Conservation (phyloP, 2,888 invertebrate species). For the Drosophila histrio region DNA sequence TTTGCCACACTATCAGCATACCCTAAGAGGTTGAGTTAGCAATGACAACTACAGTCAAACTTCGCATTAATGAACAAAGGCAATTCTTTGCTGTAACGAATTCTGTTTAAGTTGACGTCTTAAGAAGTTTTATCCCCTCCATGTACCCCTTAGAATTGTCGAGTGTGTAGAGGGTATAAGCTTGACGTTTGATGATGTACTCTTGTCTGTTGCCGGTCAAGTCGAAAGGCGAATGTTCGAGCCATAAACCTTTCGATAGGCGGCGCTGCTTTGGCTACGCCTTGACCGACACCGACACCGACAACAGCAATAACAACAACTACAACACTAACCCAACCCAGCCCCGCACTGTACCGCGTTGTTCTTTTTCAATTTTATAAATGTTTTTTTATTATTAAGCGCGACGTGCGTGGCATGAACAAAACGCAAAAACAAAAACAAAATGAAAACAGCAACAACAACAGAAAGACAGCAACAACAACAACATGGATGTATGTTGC, state of each 20-base stretch:
- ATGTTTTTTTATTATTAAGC: constrained; percentile 68
- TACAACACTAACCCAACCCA: constrained; percentile 5
- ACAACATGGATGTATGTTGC: constrained; percentile 21
- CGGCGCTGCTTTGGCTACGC: constrained; percentile 62
- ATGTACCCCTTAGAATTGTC: constrained; percentile 10
- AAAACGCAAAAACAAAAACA: constrained; percentile 15
- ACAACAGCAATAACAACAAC: constrained; percentile 9
- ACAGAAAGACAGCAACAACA: constrained; percentile 1
- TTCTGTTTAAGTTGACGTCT: neutral
- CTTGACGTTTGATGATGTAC: constrained; percentile 44
- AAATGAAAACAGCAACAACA: constrained; percentile 21
- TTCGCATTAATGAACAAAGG: neutral
- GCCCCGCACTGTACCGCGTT: neutral
- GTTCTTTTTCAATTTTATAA: constrained; percentile 61
- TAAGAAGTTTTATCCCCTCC: neutral
- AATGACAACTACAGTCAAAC: neutral
- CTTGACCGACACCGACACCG: constrained; percentile 49
- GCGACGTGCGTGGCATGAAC: constrained; percentile 67
- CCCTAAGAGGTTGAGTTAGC: neutral
- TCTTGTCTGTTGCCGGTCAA: constrained; percentile 43
- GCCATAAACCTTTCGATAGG: constrained; percentile 57
- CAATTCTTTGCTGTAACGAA: neutral
- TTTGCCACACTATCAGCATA: neutral
- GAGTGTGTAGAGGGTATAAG: constrained; percentile 1
- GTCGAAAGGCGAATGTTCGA: constrained; percentile 33